Percentiles rank a stretch among this genome's conserved stretches.
These are phyloP conservation scores for Harpalus rubripes DNA, from an alignment of 2,888 invertebrate genomes.

Conservation along the genomic window DNA sequence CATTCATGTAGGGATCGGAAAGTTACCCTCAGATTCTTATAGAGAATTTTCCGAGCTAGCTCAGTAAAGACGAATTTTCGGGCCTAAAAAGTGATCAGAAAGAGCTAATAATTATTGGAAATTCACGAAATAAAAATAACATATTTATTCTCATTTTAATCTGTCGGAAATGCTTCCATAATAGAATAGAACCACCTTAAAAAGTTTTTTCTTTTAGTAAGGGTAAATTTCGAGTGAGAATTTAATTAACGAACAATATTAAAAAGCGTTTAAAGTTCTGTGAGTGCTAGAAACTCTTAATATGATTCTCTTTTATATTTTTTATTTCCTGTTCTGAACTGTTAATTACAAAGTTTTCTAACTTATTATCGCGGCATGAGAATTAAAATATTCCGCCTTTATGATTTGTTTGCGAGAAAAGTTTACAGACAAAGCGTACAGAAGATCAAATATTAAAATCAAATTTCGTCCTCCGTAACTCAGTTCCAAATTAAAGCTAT, in stretches of 20 bases:
- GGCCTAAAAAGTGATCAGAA: no score
- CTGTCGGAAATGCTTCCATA: no score
- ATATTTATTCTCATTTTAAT: no score
- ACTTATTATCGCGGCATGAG: conserved; percentile 53
- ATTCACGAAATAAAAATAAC: no score
- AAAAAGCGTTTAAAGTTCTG: conserved; percentile 48
- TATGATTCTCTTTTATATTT: conserved; percentile 40
- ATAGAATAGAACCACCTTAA: neutral
- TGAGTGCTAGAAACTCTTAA: conserved; percentile 25
- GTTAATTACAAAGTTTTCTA: conserved; percentile 58
- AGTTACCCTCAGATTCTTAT: no score
- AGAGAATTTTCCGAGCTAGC: no score
- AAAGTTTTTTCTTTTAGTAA: neutral
- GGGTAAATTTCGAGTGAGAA: neutral
- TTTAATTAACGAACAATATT: conserved; percentile 28
- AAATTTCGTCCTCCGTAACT: conserved; percentile 31
- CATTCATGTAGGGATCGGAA: no score
- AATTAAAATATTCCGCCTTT: conserved; percentile 59
- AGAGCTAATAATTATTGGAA: no score
- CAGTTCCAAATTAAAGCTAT: conserved; percentile 46
- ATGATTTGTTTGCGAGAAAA: conserved; percentile 58
- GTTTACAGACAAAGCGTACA: conserved; percentile 44
- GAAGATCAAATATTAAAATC: conserved; percentile 60
- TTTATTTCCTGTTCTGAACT: conserved; percentile 54
- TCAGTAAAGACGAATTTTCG: no score